Conservation (phyloP, 1,140 invertebrate species). For the Hycleus phaleratus region DNA sequence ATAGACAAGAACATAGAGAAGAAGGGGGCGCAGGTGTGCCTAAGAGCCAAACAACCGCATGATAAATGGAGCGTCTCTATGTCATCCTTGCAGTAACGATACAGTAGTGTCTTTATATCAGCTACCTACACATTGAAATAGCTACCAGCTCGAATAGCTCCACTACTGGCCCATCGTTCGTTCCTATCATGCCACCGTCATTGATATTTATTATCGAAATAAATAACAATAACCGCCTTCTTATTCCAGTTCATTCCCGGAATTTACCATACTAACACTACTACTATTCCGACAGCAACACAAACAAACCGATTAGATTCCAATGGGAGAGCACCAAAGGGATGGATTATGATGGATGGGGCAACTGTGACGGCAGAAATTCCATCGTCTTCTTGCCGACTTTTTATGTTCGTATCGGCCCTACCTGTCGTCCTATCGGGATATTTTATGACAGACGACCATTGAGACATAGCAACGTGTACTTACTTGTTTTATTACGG, state of each 20-base stretch:
- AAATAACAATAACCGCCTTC: constrained; percentile 23
- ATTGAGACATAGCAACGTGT: too few species aligned
- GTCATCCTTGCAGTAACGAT: constrained; percentile 9
- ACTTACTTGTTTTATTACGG: too few species aligned
- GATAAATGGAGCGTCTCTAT: constrained; percentile 21
- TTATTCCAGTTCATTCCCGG: constrained; percentile 21
- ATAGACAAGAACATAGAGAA: constrained; percentile 6
- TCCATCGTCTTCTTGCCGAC: too few species aligned
- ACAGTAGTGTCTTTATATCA: constrained; percentile 6
- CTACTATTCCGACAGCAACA: too few species aligned
- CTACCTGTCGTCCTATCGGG: too few species aligned
- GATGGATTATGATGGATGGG: not conserved
- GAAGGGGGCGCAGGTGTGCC: constrained; percentile 17
- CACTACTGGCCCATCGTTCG: not conserved
- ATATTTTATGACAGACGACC: too few species aligned
- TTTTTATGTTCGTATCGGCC: too few species aligned
- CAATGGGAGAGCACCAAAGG: too few species aligned
- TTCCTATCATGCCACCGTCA: constrained; percentile 3
- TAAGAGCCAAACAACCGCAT: constrained; percentile 11
- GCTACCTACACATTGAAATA: not conserved
- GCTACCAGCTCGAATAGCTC: not conserved
- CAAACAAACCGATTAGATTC: too few species aligned
- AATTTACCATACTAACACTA: constrained; percentile 12
- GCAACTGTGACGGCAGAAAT: too few species aligned
- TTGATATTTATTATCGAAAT: constrained; percentile 26